phyloP scores from a whole-genome alignment of 2,888 invertebrate genomes.

The Automeris io region DNA sequence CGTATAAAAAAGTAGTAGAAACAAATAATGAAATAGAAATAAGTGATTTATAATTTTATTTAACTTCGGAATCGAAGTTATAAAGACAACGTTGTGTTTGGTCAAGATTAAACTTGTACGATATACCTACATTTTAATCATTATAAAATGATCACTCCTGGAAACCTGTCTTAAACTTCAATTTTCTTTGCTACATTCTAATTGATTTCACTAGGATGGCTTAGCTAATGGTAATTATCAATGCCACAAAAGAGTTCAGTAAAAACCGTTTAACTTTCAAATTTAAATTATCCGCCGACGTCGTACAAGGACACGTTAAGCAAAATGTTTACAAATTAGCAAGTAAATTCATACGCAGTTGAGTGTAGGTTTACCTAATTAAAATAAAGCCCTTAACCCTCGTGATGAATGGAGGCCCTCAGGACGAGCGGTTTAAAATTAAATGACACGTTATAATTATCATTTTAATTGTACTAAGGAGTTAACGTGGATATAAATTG shows the following conservation, averaged over 20 bases:
- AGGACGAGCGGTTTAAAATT: constrained; percentile 9
- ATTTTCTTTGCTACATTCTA: too few relatives aligned
- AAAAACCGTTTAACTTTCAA: constrained; percentile 1
- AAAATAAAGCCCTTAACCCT: constrained; percentile 14
- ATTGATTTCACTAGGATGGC: too few relatives aligned
- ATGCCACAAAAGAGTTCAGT: neutral
- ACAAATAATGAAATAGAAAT: too few relatives aligned
- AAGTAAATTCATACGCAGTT: constrained; percentile 6
- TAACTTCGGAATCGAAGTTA: too few relatives aligned
- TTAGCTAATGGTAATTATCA: too few relatives aligned
- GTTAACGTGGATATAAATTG: constrained; percentile 4
- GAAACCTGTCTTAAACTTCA: too few relatives aligned
- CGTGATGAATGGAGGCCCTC: constrained; percentile 14
- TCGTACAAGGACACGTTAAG: constrained; percentile 2
- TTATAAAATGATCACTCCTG: too few relatives aligned
- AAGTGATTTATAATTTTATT: too few relatives aligned
- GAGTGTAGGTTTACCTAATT: constrained; percentile 14
- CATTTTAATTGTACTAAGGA: constrained; percentile 11
- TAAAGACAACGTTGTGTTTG: too few relatives aligned
- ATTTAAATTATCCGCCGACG: constrained; percentile 1
- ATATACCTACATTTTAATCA: too few relatives aligned
- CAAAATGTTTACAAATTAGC: constrained; percentile 12
- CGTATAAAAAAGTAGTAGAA: too few relatives aligned
- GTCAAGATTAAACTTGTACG: too few relatives aligned
- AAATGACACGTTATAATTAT: constrained; percentile 13